Evolutionary conservation across 2,888 invertebrate genomes (phyloP).

Genomic region (Volucella bombylans): DNA sequence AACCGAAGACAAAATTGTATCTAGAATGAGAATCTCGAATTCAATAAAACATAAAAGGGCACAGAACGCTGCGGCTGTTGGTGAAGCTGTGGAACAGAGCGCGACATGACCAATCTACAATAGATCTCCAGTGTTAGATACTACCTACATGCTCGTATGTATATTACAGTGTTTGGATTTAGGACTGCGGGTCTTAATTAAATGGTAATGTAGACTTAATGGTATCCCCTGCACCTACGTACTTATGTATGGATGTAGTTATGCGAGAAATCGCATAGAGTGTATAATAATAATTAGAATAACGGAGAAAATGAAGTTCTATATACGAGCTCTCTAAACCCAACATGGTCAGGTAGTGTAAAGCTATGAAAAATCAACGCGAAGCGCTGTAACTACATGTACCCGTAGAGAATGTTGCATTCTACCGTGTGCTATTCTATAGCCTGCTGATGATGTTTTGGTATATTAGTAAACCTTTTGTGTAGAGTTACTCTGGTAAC

Average conservation of each 20-base stretch:
- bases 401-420: neutral
- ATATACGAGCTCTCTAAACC: conserved; percentile 29
- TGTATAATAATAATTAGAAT: conserved; percentile 64
- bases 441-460: conserved; percentile 12
- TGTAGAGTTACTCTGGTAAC: neutral
- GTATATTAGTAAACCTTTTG: conserved; percentile 11
- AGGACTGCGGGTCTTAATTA: conserved; percentile 64
- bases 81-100: conserved; percentile 9
- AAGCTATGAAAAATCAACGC: conserved; percentile 39
- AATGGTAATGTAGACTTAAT: conserved; percentile 71
- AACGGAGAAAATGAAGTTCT: conserved; percentile 56
- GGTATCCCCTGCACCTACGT: conserved; percentile 33
- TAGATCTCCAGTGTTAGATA: conserved; percentile 40
- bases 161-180: neutral
- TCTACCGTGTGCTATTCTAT: neutral
- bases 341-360: conserved; percentile 35
- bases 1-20: conserved; percentile 19
- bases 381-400: conserved; percentile 1
- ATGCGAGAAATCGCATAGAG: conserved; percentile 40
- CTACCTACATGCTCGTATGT: neutral
- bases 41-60: conserved; percentile 17
- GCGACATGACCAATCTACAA: conserved; percentile 49
- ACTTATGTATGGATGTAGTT: neutral
- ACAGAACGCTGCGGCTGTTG: neutral
- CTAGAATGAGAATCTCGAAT: conserved; percentile 38